Base-by-base conservation (phyloP, 53 echinoderm and acorn worm species). In the Luidia sarsii region DNA sequence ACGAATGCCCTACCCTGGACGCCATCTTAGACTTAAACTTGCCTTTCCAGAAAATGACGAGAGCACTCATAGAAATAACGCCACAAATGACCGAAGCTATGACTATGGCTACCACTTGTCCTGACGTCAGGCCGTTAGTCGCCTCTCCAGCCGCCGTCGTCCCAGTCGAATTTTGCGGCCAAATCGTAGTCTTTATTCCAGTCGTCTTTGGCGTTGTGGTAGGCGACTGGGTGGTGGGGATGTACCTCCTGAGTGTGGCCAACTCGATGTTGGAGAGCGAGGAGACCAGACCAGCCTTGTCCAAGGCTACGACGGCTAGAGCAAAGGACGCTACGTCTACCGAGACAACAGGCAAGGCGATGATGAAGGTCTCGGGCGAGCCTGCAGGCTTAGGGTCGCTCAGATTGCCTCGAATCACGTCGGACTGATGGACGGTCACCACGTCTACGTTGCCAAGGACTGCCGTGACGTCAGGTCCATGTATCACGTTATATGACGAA, bases 241-340 rank as follows among this genome's bases (percentile, higher is more conserved):
- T 89, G 37, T 79, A 89, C 31, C 79, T 46, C 1, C 88, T 70
- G 15, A 90, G 14, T 13, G 85, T 80, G 18, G 55, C 81, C 11
- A 75, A 68, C 2, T 57, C 90, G 11, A 90, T 39, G 50, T 85
- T 89, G 13, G 89, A 89, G 33, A 46, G 39, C 0, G 48, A 46
- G 23, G 71, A 71, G 4, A 25, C 34, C 23, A 51, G 38, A 16
- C 59, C 75, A 30, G 66, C 52, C 1, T 90, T 82, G 67, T 90
- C 90, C 36, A 43, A 46, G 4, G 82, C 83, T 10, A 65, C 62
- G 2, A 90, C 53, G 27, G 85, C 80, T 50, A 90, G 85, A 1
- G 70, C 80, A 24, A 70, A 90, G 1, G 90, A 53, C 49, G 68
- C 65, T 2, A 66, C 52, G 33, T 66, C 34, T 19, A 13, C 3